phyloP scores from a whole-genome alignment of 2,797 vertebrate genomes.

The Sebastes minor region DNA sequence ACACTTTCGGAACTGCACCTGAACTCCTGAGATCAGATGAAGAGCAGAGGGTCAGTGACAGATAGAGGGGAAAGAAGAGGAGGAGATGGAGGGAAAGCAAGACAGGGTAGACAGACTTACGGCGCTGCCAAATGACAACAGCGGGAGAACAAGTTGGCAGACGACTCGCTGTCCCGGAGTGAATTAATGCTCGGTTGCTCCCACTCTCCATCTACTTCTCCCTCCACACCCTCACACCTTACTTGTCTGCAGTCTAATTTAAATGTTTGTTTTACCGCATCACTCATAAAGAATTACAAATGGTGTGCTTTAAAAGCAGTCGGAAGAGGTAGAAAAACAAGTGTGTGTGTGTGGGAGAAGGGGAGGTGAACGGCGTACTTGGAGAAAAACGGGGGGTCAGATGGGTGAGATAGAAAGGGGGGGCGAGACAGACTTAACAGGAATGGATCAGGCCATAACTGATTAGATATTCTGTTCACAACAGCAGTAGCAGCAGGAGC shows the following conservation, averaged over 20 bases:
- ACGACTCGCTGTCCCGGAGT: conserved; percentile 39
- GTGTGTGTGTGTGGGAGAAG: background rate
- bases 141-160: conserved; percentile 48
- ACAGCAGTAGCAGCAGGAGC: conserved; percentile 54
- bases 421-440: conserved; percentile 17
- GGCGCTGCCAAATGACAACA: conserved; percentile 37
- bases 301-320: conserved; percentile 42
- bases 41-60: conserved; percentile 43
- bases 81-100: conserved; percentile 4
- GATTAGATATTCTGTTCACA: conserved; percentile 71
- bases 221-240: conserved; percentile 27
- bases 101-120: conserved; percentile 35
- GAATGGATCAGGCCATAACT: conserved; percentile 52
- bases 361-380: background rate
- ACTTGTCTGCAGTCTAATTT: conserved; percentile 64
- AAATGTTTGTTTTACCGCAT: conserved; percentile 65
- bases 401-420: background rate
- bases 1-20: background rate
- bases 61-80: conserved; percentile 1
- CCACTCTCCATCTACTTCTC: conserved; percentile 40
- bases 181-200: conserved; percentile 59
- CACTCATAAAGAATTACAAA: conserved; percentile 51
- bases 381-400: conserved; percentile 8
- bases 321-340: background rate
- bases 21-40: conserved; percentile 38